A percentile compares a stretch with the other conserved stretches of the same genome.
Conservation (phyloP, 2,888 invertebrate species). For the Chymomyza amoena region DNA sequence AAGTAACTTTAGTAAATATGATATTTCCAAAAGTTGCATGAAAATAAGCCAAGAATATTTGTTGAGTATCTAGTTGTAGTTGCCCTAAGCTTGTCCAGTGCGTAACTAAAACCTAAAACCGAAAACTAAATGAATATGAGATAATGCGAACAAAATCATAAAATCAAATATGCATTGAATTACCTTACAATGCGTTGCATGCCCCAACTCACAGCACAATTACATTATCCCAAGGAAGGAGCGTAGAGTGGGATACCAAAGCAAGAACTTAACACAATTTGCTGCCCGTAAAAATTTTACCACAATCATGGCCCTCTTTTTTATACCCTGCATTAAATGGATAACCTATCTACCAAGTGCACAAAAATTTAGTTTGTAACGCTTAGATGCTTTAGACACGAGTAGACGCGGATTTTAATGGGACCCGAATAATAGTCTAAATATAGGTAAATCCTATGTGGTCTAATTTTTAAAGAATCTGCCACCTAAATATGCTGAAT, state of each 20-base stretch:
- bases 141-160: constrained; percentile 40
- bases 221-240: constrained; percentile 59
- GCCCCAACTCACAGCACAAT: constrained; percentile 45
- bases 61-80: not conserved
- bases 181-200: constrained; percentile 36
- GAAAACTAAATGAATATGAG: not conserved
- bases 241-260: constrained; percentile 5
- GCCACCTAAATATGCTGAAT: too few species aligned
- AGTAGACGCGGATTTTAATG: too few species aligned
- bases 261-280: constrained; percentile 59
- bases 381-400: too few species aligned
- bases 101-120: not conserved
- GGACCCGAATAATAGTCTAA: too few species aligned
- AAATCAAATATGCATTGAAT: constrained; percentile 74
- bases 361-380: not conserved
- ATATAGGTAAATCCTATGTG: too few species aligned
- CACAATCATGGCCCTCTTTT: constrained; percentile 46
- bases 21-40: not conserved
- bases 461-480: too few species aligned
- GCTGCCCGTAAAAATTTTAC: constrained; percentile 60
- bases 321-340: not conserved
- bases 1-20: not conserved
- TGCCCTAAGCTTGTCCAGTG: not conserved
- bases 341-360: not conserved
- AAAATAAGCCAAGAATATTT: not conserved